Base-by-base conservation (phyloP, 2,888 invertebrate genomes). In the Pyralis farinalis region DNA sequence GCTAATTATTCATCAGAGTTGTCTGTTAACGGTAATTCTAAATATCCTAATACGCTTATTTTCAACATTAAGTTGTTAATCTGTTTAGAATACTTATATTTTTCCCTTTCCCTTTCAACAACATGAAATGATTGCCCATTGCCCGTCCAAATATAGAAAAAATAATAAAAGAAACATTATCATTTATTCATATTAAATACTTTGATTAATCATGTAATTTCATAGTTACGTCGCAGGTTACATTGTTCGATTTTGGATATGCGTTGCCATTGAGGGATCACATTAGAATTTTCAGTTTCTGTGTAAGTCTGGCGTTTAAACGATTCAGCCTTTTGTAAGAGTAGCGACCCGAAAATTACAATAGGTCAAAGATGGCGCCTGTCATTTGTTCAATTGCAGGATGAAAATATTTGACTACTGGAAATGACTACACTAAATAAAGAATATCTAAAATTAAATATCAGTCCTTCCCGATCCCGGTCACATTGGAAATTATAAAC, bases 141-240 rank as follows among this genome's bases (percentile, higher is more conserved):
- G 7, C 25, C 16, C 25, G 7, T 25, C 25, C 25, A n/a, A 5
- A 2, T 8, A n/a, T 7, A 25, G 2, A 4, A 25, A 25, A 25
- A 25, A 25, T 25, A 25, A 7, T 25, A 25, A 25, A 25, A 4
- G 2, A 25, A 25, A 5, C 7, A 25, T 1, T 25, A 25, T 2
- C 25, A 25, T n/a, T 7, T 8, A 8, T 5, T 5, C 7, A 25
- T 7, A 25, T 25, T 25, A 25, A 25, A 31, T 10, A 31, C 3
- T 12, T 7, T 11, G 12, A 16, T 16, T 16, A 16, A 32, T 16
- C 16, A n/a, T 7, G 9, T 33, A 33, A 37, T 66, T 63, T 42
- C 47, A 42, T 82, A 95, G 95, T 95, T 76, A 90, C 92, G 59
- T 95, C 96, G 46, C 94, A 95, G 91, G 94, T 96, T 58, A 92